These are phyloP conservation scores for Butorides virescens DNA, from an alignment of 2,113 vertebrate genomes.

Conservation along the genomic window DNA sequence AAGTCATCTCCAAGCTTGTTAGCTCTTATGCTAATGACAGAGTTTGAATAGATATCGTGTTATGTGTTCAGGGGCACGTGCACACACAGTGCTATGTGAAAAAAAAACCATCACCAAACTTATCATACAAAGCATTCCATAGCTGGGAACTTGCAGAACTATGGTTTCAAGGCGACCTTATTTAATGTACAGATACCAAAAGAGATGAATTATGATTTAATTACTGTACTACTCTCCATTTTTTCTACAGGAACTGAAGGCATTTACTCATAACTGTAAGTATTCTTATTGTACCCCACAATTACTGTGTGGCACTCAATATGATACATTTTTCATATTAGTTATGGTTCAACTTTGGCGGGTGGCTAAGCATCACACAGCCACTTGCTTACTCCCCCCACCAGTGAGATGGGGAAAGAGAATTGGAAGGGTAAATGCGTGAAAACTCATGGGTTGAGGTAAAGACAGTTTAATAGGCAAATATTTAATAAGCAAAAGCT, in stretches of 20 bases:
- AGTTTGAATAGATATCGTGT: not conserved
- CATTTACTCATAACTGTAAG: not conserved
- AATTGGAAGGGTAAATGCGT: not conserved
- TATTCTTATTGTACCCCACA: not conserved
- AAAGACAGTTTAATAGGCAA: not conserved
- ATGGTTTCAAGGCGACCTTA: not conserved
- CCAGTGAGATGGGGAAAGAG: not conserved
- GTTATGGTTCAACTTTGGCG: not conserved
- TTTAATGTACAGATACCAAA: not conserved
- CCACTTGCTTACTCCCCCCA: accelerated
- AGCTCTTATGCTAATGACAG: not conserved
- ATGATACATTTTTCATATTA: not conserved
- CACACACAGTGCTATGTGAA: not conserved
- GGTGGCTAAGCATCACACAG: not conserved
- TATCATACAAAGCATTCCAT: not conserved
- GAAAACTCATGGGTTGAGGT: not conserved
- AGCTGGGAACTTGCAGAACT: not conserved
- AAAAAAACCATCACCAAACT: accelerated
- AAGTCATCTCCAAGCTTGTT: constrained; percentile 25
- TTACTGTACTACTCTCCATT: not conserved
- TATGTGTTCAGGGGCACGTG: not conserved
- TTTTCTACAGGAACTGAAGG: not conserved
- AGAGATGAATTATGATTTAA: not conserved
- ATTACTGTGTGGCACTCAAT: not conserved
- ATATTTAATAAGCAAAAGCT: not conserved